Evolutionary conservation across 2,888 invertebrate species (phyloP).

Genomic region (Cryptus armator): DNA sequence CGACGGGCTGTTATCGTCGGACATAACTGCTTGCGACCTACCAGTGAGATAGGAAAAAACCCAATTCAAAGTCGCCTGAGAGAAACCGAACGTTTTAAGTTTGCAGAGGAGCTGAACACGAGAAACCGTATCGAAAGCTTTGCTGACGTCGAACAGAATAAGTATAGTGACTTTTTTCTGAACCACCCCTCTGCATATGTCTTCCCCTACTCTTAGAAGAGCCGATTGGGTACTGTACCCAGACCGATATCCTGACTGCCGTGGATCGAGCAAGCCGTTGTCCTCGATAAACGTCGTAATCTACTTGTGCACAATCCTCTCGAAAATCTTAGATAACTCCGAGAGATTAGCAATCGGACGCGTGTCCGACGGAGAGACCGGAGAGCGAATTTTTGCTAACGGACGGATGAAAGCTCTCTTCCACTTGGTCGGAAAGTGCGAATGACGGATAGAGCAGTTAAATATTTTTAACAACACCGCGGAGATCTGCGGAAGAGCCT

Average conservation of each 20-base stretch:
- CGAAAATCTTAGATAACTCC: not conserved
- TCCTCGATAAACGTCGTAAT: not conserved
- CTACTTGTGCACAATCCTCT: not conserved
- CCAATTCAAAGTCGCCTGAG: not conserved
- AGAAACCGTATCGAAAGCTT: constrained; percentile 76
- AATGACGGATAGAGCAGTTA: not conserved
- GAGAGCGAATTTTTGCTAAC: not conserved
- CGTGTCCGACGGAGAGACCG: not conserved
- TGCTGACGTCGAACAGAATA: constrained; percentile 73
- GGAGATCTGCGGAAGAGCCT: no score
- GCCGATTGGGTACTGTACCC: constrained; percentile 74
- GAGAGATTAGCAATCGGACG: not conserved
- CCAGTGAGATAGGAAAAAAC: not conserved
- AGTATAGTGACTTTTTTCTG: constrained; percentile 66
- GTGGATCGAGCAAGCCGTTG: constrained; percentile 65
- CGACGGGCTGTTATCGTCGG: no score
- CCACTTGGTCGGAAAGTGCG: not conserved
- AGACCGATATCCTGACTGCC: constrained; percentile 75
- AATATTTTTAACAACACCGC: no score
- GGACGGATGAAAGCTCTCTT: not conserved
- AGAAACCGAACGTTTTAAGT: not conserved
- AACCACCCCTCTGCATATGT: constrained; percentile 72
- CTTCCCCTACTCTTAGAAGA: constrained; percentile 70
- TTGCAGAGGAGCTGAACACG: constrained; percentile 19
- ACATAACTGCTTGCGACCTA: no score